Conservation (phyloP, 64 coral and sea anemone genomes). For the Pocillopora damicornis region DNA sequence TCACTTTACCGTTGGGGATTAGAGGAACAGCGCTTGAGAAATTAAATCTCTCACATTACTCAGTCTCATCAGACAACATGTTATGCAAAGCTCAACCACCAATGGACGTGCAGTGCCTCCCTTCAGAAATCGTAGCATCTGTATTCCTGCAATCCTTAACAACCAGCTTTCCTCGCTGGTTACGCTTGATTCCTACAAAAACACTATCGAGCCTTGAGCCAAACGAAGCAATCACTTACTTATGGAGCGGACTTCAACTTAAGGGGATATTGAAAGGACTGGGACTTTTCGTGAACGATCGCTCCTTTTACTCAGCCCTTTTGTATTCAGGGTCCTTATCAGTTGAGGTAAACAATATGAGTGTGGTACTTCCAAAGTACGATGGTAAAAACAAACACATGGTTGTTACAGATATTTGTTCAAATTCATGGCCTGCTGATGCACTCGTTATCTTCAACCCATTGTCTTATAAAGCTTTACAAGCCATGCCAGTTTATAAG, state of each 20-base stretch:
- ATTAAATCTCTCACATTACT: neutral
- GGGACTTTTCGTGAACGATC: neutral
- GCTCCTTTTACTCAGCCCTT: constrained; percentile 16
- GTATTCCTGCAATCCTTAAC: constrained; percentile 14
- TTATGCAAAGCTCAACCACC: neutral
- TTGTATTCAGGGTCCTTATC: neutral
- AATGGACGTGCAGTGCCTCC: neutral
- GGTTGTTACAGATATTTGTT: constrained; percentile 36
- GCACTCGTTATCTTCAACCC: constrained; percentile 27
- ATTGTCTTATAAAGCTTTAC: constrained; percentile 5
- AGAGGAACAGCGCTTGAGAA: constrained; percentile 1
- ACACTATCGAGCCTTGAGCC: neutral
- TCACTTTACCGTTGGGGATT: constrained; percentile 11
- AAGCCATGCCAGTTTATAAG: constrained; percentile 11
- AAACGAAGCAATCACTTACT: constrained; percentile 14
- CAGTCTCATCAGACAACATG: neutral
- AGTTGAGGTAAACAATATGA: neutral
- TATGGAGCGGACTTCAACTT: constrained; percentile 36
- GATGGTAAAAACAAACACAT: neutral
- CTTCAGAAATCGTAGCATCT: constrained; percentile 16
- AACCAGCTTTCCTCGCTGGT: constrained; percentile 32
- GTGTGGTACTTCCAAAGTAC: constrained; percentile 9
- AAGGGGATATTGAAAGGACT: neutral
- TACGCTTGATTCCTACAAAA: neutral
- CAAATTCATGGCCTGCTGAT: neutral